These are phyloP conservation scores for Monoplex corrugatus DNA, from an alignment of 2,888 invertebrate genomes.

Conservation along the genomic window DNA sequence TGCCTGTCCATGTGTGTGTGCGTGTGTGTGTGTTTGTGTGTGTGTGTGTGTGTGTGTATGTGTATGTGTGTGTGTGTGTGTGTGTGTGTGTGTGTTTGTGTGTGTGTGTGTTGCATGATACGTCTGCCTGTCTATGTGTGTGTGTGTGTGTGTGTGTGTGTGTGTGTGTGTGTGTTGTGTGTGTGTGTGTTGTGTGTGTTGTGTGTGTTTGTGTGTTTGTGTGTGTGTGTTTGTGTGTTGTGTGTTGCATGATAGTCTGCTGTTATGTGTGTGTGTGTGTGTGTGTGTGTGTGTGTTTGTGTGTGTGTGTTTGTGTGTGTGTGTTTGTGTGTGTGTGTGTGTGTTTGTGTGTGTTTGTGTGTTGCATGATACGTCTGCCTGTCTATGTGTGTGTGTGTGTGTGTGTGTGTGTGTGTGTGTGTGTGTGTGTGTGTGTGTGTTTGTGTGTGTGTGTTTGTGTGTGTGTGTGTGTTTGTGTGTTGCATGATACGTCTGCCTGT, in stretches of 20 bases:
- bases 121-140: neutral
- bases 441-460: neutral
- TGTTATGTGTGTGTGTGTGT: neutral
- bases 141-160: neutral
- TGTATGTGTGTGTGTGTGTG: no score
- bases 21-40: no score
- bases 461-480: neutral
- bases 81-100: neutral
- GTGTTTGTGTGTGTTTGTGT: no score
- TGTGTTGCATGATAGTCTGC: no score
- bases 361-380: no score
- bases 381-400: neutral
- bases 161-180: neutral
- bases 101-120: no score
- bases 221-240: neutral
- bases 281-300: neutral
- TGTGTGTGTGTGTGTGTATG: no score
- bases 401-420: neutral
- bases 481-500: neutral
- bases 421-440: neutral
- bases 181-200: neutral
- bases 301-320: neutral
- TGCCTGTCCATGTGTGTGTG: neutral
- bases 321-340: neutral
- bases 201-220: neutral